Conservation (phyloP, 2,888 invertebrate species). For the Ennomos fuscantarius region DNA sequence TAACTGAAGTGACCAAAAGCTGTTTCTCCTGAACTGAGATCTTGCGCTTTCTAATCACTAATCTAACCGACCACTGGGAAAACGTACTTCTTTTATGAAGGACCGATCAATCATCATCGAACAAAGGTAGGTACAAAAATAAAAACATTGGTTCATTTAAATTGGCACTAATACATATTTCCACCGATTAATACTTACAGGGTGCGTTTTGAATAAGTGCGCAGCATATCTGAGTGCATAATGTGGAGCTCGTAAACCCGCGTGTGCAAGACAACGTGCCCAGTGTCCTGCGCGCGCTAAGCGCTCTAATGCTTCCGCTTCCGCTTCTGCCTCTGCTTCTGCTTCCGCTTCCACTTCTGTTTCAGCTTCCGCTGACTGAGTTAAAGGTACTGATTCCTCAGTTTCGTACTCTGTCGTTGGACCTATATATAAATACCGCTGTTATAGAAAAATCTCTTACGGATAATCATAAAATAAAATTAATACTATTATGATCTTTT, state of each 20-base stretch:
- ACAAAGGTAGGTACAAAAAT: too few species aligned
- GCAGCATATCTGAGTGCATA: slow-evolving; percentile 74
- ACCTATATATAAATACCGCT: slow-evolving; percentile 30
- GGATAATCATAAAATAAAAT: too few species aligned
- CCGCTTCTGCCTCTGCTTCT: slow-evolving; percentile 46
- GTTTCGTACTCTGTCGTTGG: slow-evolving; percentile 55
- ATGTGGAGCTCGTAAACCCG: slow-evolving; percentile 67
- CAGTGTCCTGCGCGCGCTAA: slow-evolving; percentile 77
- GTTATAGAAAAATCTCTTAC: too few species aligned
- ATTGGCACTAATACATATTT: too few species aligned
- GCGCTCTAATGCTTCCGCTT: slow-evolving; percentile 64
- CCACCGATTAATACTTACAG: slow-evolving; percentile 49
- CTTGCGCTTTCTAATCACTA: too few species aligned
- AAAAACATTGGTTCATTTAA: too few species aligned
- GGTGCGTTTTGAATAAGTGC: slow-evolving; percentile 69
- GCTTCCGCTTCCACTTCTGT: slow-evolving; percentile 30
- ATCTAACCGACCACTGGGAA: too few species aligned
- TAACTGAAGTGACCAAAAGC: background rate
- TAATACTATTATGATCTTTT: too few species aligned
- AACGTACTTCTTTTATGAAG: too few species aligned
- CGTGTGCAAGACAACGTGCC: slow-evolving; percentile 76
- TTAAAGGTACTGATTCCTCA: slow-evolving; percentile 45
- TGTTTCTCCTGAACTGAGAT: too few species aligned
- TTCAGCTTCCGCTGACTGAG: slow-evolving; percentile 23
- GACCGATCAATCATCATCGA: too few species aligned